Evolutionary conservation across 2,797 vertebrate genomes (phyloP).

Genomic region (Myotis pilosus): DNA sequence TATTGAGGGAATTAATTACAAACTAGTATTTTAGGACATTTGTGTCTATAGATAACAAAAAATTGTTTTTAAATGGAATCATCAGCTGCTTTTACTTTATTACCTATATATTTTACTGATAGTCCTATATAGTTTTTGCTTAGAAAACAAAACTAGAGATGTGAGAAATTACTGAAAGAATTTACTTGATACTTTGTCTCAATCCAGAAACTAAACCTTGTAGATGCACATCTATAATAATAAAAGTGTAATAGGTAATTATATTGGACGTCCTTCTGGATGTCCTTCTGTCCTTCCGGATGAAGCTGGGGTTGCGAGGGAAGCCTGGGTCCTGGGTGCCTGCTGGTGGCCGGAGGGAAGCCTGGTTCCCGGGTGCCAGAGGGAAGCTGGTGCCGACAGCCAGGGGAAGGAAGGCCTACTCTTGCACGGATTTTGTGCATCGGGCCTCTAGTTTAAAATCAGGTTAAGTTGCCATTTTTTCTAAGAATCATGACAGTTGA

Average conservation of each 20-base stretch:
- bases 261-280: too few relatives aligned
- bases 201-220: slow-evolving; percentile 9
- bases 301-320: too few relatives aligned
- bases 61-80: slow-evolving; percentile 7
- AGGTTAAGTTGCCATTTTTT: not conserved
- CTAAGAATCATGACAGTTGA: not conserved
- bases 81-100: slow-evolving; percentile 31
- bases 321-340: too few relatives aligned
- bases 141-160: slow-evolving; percentile 21
- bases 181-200: slow-evolving; percentile 17
- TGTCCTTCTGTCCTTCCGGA: too few relatives aligned
- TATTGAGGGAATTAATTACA: slow-evolving; percentile 10
- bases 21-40: slow-evolving; percentile 12
- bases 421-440: too few relatives aligned
- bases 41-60: not conserved
- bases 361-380: too few relatives aligned
- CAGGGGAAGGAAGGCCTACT: too few relatives aligned
- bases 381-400: too few relatives aligned
- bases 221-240: not conserved
- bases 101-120: slow-evolving; percentile 32
- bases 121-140: slow-evolving; percentile 11
- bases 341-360: too few relatives aligned
- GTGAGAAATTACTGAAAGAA: slow-evolving; percentile 6
- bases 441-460: not conserved
- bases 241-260: too few relatives aligned